Base-by-base conservation (phyloP, 2,888 invertebrate genomes). In the Himalopsyche japonica region DNA sequence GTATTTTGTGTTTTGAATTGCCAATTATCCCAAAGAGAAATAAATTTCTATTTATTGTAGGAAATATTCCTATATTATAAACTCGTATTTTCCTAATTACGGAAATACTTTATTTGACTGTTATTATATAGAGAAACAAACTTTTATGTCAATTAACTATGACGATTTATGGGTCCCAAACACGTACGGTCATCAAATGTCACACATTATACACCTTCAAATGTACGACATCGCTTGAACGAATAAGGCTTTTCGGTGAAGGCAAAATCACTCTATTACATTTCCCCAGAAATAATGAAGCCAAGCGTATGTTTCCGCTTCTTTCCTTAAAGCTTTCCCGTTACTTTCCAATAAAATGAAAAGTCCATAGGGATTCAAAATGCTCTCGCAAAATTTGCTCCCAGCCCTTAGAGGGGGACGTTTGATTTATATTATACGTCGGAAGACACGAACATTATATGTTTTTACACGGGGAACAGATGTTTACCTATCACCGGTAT, bases 221-320 rank as follows among this genome's bases (percentile, higher is more conserved):
- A 15, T 27, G 12, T 70, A 27, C 12, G 27, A 43, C 43, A 43
- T 43, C 43, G 43, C 15, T 43, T 15, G 43, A 70, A 27, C 70
- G 70, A 70, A 27, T 70, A 27, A 57, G 57, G 20, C 3, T 27
- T 70, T 70, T 70, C 24, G 70, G n/a, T 27, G 27, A 27, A 27
- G 30, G 18, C 27, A 15, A 30, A 70, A 70, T 70, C 70, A 70
- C 70, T 70, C 70, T 70, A 70, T 70, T 70, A 70, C 70, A 70
- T 70, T 70, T 70, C 70, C 70, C 70, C 70, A 70, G 70, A 70
- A 70, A 70, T 70, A 70, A 70, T 70, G 70, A 70, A 70, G 70
- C 70, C 30, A 70, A 70, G 30, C 70, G 70, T 70, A 70, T 70
- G 70, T 70, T 70, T 70, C 70, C 70, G 70, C 70, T 70, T 20